Conservation (phyloP, 2,888 invertebrate genomes). For the Dascillus cervinus region DNA sequence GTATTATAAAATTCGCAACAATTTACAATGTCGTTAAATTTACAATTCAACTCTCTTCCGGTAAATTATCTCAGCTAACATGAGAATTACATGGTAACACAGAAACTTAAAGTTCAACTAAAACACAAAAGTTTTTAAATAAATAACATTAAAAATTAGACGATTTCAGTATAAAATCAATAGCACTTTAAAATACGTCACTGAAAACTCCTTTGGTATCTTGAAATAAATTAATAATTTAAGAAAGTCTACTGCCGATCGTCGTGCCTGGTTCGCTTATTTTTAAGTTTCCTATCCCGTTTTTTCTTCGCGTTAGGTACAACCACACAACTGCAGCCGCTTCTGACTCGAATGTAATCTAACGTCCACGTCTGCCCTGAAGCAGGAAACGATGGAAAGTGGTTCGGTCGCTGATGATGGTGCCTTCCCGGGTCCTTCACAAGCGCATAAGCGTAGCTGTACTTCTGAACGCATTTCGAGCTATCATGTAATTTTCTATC, state of each 20-base stretch:
- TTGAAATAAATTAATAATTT: constrained; percentile 8
- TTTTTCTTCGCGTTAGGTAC: constrained; percentile 51
- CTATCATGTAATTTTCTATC: constrained; percentile 53
- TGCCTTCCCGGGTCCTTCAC: constrained; percentile 55
- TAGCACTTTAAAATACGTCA: constrained; percentile 10
- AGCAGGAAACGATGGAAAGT: constrained; percentile 46
- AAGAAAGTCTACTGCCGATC: constrained; percentile 12
- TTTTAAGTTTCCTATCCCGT: constrained; percentile 20
- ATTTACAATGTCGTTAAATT: too few species aligned
- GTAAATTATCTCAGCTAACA: too few species aligned
- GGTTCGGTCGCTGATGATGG: constrained; percentile 29
- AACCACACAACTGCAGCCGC: constrained; percentile 79
- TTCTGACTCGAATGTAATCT: constrained; percentile 75
- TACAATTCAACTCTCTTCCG: too few species aligned
- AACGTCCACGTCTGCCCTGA: constrained; percentile 57
- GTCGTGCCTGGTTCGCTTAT: constrained; percentile 25
- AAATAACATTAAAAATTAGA: constrained; percentile 12
- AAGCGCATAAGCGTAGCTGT: constrained; percentile 77
- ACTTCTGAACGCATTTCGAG: constrained; percentile 76
- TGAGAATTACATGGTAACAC: too few species aligned
- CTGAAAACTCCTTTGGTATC: constrained; percentile 20
- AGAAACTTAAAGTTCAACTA: too few species aligned
- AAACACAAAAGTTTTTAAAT: constrained; percentile 6
- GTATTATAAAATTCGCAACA: too few species aligned
- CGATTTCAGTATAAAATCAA: constrained; percentile 9